Conservation (phyloP, 2,797 vertebrate species). For the Steatocranus sp. region DNA sequence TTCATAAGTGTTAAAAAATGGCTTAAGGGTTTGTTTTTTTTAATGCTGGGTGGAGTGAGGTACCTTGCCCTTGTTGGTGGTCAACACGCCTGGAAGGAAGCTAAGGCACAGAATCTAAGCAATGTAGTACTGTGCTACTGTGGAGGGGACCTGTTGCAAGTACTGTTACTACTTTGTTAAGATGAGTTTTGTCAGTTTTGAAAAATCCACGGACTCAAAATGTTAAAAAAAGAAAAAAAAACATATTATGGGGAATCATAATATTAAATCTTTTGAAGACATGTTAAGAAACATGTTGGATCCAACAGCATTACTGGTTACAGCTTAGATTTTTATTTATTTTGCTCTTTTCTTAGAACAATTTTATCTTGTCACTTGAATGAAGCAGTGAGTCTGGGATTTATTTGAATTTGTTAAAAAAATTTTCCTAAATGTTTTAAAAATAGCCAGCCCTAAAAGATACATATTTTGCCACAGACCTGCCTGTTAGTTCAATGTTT, state of each 20-base stretch:
- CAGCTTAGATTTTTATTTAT: background rate
- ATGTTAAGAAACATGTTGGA: background rate
- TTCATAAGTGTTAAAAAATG: background rate
- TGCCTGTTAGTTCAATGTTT: background rate
- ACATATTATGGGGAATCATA: background rate
- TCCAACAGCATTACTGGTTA: background rate
- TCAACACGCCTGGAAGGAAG: background rate
- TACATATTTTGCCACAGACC: background rate
- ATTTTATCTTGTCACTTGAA: background rate
- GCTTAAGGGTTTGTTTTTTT: background rate
- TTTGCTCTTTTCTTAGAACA: background rate
- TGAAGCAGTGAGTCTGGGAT: background rate
- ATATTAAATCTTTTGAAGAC: background rate
- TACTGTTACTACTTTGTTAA: background rate
- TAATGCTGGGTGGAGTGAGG: background rate
- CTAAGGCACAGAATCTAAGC: background rate
- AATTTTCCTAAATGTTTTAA: background rate
- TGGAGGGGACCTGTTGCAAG: background rate
- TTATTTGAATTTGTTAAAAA: background rate
- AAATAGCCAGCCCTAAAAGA: background rate
- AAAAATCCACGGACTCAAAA: accelerated
- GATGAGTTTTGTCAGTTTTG: background rate
- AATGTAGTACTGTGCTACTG: background rate
- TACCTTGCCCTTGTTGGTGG: background rate
- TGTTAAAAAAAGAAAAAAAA: background rate